phyloP scores from a whole-genome alignment of 2,113 vertebrate species.

The Melanerpes aurifrons region DNA sequence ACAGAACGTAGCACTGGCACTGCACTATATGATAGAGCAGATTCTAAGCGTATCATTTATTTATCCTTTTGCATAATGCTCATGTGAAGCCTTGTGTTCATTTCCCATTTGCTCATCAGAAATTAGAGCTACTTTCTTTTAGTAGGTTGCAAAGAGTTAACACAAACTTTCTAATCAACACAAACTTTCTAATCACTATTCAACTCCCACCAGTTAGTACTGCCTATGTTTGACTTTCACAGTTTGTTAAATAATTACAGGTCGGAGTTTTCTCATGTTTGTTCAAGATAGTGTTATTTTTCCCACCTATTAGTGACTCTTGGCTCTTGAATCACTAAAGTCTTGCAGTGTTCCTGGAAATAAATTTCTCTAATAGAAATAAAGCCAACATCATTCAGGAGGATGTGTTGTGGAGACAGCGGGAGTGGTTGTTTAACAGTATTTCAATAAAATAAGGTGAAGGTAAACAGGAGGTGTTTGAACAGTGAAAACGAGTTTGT shows the following conservation, averaged over 20 bases:
- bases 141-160: conserved; percentile 9
- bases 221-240: background rate
- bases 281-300: conserved; percentile 53
- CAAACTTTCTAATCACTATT: background rate
- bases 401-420: background rate
- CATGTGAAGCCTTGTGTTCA: background rate
- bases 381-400: background rate
- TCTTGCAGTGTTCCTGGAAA: conserved; percentile 10
- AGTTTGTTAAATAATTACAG: conserved; percentile 53
- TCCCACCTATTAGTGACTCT: conserved; percentile 46
- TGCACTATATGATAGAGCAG: background rate
- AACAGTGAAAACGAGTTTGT: background rate
- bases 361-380: background rate
- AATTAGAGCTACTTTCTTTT: background rate
- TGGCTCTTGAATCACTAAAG: conserved; percentile 26
- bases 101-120: background rate
- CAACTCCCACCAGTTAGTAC: background rate
- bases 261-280: conserved; percentile 59
- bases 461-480: background rate
- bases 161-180: background rate
- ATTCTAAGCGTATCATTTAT: background rate
- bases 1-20: background rate
- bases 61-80: background rate
- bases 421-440: background rate
- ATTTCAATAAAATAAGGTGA: background rate